Percentiles rank a stretch among this genome's conserved stretches.
Evolutionary conservation across 2,888 invertebrate species (phyloP).

Genomic region (Syrista parreyssii): DNA sequence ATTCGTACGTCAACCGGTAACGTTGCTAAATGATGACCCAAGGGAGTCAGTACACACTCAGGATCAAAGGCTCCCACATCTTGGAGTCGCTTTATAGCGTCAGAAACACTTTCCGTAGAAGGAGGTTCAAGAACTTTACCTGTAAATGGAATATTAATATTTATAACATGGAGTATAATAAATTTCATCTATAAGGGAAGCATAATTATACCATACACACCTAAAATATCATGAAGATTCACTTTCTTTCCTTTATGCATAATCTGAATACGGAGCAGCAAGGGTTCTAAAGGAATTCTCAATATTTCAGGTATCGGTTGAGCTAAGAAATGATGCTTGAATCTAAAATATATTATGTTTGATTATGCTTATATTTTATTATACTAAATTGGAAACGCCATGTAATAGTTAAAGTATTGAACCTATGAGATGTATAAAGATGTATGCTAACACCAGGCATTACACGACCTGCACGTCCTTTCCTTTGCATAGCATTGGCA

Average conservation of each 20-base stretch:
- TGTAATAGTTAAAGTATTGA: conserved; percentile 16
- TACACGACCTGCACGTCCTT: conserved; percentile 91
- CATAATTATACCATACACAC: conserved; percentile 49
- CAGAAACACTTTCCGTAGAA: conserved; percentile 73
- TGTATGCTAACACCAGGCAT: conserved; percentile 90
- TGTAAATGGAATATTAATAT: conserved; percentile 47
- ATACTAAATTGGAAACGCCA: neutral
- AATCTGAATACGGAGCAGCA: conserved; percentile 81
- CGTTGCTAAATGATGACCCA: conserved; percentile 88
- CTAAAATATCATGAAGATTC: conserved; percentile 69
- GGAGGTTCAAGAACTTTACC: conserved; percentile 82
- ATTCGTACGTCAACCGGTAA: conserved; percentile 91
- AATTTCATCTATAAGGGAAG: neutral
- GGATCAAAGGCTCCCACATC: conserved; percentile 86
- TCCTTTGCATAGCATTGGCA: conserved; percentile 90
- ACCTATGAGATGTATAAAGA: conserved; percentile 80
- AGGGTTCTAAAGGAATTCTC: conserved; percentile 86
- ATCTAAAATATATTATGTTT: conserved; percentile 59
- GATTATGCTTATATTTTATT: neutral
- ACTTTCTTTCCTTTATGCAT: conserved; percentile 65
- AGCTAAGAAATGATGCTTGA: conserved; percentile 73
- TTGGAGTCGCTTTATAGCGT: conserved; percentile 77
- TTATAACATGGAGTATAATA: neutral
- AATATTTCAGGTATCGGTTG: conserved; percentile 92
- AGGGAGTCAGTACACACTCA: conserved; percentile 79